Conservation (phyloP, 64 coral and sea anemone genomes). For the Cladopsammia gracilis region DNA sequence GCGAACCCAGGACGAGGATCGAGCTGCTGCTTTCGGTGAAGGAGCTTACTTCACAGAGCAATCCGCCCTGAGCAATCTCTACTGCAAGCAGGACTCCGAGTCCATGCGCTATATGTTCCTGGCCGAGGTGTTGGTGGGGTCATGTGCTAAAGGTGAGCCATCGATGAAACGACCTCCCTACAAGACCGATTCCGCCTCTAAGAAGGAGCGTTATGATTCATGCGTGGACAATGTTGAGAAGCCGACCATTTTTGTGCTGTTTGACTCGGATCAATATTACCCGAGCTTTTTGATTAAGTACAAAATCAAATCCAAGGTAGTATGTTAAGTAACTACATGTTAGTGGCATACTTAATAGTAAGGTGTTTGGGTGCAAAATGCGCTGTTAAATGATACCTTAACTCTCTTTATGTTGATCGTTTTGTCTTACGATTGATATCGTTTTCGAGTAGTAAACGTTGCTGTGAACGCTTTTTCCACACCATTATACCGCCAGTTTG, state of each 20-base stretch:
- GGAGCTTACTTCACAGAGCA: constrained; percentile 53
- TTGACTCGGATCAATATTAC: constrained; percentile 57
- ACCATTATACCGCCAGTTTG: too few relatives aligned
- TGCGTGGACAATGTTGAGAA: constrained; percentile 3
- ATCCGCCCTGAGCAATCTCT: constrained; percentile 25
- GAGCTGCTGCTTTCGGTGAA: constrained; percentile 16
- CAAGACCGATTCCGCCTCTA: background rate
- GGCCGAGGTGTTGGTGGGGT: constrained; percentile 52
- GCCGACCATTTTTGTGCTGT: constrained; percentile 51
- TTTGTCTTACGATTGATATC: too few relatives aligned
- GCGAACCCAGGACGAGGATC: constrained; percentile 11
- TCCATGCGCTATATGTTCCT: constrained; percentile 39
- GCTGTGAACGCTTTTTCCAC: too few relatives aligned
- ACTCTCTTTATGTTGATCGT: too few relatives aligned
- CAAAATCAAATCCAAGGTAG: constrained; percentile 29
- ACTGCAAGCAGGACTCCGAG: background rate
- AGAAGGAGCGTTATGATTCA: too few relatives aligned
- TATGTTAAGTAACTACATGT: background rate
- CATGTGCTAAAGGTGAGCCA: constrained; percentile 22
- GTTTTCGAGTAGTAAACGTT: too few relatives aligned
- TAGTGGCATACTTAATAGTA: background rate
- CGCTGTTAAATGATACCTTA: too few relatives aligned
- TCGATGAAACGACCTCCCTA: background rate
- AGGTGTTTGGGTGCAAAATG: background rate
- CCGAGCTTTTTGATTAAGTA: constrained; percentile 47